Evolutionary conservation across 30 jellyfish, hydroid and myxozoan genomes (phyloP).

Genomic region (Catostylus mosaicus): DNA sequence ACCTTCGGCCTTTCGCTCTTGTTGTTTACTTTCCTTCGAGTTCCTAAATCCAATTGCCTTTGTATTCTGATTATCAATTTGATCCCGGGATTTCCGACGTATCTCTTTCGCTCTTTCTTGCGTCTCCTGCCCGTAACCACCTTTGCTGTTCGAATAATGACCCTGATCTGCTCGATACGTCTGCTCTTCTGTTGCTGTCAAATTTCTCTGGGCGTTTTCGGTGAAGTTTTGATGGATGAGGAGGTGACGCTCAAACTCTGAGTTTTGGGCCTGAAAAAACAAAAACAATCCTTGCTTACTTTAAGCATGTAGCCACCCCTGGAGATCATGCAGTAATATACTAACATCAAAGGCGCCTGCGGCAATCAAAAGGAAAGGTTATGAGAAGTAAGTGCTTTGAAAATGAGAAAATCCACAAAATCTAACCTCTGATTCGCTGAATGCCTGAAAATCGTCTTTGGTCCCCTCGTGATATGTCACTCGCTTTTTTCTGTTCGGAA

Average conservation of each 20-base stretch:
- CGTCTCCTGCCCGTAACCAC: not conserved
- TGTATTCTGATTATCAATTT: not conserved
- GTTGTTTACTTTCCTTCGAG: not conserved
- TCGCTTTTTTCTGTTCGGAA: conserved; percentile 61
- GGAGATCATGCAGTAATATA: too few species aligned
- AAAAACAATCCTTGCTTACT: not conserved
- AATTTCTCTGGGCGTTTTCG: conserved; percentile 22
- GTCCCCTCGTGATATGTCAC: conserved; percentile 59
- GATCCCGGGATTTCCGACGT: conserved; percentile 3
- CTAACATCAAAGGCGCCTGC: too few species aligned
- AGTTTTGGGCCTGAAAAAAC: not conserved
- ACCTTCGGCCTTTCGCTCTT: conserved; percentile 25
- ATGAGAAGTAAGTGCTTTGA: too few species aligned
- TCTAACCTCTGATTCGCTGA: conserved; percentile 53
- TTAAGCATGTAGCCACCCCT: too few species aligned
- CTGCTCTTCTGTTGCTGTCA: not conserved
- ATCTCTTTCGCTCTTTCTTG: conserved; percentile 21
- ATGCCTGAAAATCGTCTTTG: conserved; percentile 17
- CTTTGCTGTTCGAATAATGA: not conserved
- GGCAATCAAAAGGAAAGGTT: too few species aligned
- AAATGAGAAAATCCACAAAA: too few species aligned
- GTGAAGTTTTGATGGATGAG: conserved; percentile 36
- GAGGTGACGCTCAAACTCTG: conserved; percentile 39
- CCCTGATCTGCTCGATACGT: not conserved
- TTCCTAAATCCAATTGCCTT: not conserved